Base-by-base conservation (phyloP, 2,113 vertebrate genomes). In the Urocitellus parryii region DNA sequence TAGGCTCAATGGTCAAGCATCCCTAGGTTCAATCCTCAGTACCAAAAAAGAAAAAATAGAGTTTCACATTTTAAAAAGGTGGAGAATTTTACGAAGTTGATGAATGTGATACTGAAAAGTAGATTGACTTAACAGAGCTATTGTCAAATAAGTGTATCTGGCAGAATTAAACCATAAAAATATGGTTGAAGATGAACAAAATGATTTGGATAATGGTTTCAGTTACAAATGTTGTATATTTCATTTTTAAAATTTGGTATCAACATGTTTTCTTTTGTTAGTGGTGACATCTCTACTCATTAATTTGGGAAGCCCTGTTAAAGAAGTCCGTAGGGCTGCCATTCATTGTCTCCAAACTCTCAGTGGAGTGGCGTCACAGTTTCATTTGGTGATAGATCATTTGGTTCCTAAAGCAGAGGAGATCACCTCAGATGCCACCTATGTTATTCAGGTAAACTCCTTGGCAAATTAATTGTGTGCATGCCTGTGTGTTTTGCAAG, bases 221-320 rank as follows among this genome's bases (percentile, higher is more conserved):
- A 34, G 51, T 8, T 27, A 39, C 61, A 42, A 32, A 16, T 67
- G 65, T 78, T 92, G 4, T 37, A 3, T 63, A 13, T 24, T 86
- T 48, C 2, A 4, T 0, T 65, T 58, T 91, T 95, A 51, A 17
- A 29, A 86, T 5, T 86, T 8, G 45, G 45, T 79, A 4, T 17
- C 90, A 32, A 63, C 20, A 7, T 72, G 83, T 42, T 96, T 93
- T 67, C 34, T n/a, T 32, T 5, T 68, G 94, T 85, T 96, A 99
- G 99, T 99, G 93, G 96, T 99, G 63, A 97, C 98, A 1, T 99
- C 99, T n/a, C 95, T 99, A 94, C 97, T 99, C n/a, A 96, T 99
- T 85, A 99, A 99, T 87, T 98, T 99, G 98, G 97, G 97, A 51
- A 99, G 98, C 96, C 99, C 99, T 3, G 86, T 99, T 4, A 98